A percentile compares a stretch with the other conserved stretches of the same genome.
Evolutionary conservation across 2,888 invertebrate genomes (phyloP).

Genomic region (Tolmerus cingulatus): DNA sequence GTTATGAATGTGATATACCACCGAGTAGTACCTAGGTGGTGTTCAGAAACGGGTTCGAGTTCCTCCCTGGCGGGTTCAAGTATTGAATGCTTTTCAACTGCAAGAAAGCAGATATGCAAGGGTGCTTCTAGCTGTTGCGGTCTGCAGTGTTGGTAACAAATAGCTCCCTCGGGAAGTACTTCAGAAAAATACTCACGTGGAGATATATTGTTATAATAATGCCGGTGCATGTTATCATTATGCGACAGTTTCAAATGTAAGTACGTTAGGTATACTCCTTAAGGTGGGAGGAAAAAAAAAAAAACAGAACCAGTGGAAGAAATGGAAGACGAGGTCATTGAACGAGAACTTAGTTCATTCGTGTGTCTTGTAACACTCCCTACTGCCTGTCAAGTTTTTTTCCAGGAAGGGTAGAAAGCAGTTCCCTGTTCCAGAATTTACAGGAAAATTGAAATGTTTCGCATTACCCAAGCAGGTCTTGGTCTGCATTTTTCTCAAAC

Average conservation of each 20-base stretch:
- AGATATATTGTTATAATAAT: neutral
- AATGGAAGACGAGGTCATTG: neutral
- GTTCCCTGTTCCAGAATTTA: neutral
- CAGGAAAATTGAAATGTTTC: neutral
- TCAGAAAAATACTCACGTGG: neutral
- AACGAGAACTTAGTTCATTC: neutral
- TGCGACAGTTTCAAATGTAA: neutral
- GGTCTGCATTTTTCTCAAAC: neutral
- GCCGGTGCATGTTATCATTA: neutral
- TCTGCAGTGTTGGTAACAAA: neutral
- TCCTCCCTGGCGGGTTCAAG: neutral
- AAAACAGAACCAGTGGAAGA: neutral
- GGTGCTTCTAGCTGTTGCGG: neutral
- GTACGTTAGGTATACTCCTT: neutral
- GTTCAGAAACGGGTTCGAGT: neutral
- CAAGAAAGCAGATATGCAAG: neutral
- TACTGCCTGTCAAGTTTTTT: neutral
- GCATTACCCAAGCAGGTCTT: neutral
- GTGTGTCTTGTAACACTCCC: neutral
- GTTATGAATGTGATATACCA: neutral
- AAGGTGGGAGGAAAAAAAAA: neutral
- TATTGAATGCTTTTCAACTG: neutral
- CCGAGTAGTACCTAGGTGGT: neutral
- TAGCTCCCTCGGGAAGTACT: neutral
- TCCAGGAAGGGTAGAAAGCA: neutral